These are phyloP conservation scores for Araneus ventricosus DNA, from an alignment of 1,140 invertebrate genomes.

Conservation along the genomic window DNA sequence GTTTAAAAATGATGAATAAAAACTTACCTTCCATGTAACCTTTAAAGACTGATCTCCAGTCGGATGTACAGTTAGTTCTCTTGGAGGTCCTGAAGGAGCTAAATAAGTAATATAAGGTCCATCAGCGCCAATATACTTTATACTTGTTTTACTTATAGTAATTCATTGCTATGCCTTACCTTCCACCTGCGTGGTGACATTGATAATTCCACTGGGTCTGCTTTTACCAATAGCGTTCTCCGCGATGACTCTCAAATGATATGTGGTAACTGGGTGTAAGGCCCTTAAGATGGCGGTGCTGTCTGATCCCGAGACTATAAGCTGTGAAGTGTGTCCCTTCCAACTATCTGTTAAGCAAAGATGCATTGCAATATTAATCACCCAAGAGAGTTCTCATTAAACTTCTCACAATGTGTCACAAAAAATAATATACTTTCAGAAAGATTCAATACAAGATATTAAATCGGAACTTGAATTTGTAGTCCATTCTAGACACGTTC, in stretches of 20 bases:
- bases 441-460: no score
- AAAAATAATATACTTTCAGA: no score
- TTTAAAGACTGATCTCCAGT: constrained; percentile 77
- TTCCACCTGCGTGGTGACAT: constrained; percentile 96
- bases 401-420: no score
- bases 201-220: constrained; percentile 93
- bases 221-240: constrained; percentile 96
- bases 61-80: constrained; percentile 71
- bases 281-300: constrained; percentile 75
- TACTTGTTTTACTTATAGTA: no score
- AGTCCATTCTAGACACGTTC: no score
- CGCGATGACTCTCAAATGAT: constrained; percentile 94
- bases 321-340: constrained; percentile 70
- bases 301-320: constrained; percentile 63
- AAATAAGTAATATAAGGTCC: neutral
- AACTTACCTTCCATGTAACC: constrained; percentile 77
- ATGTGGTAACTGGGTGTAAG: constrained; percentile 93
- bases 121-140: neutral
- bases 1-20: no score
- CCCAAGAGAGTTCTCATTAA: no score
- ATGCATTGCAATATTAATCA: neutral
- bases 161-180: constrained; percentile 79
- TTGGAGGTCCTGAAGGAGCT: constrained; percentile 76
- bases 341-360: constrained; percentile 51
- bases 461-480: no score